These are phyloP conservation scores for Drosophila engyochracea DNA, from an alignment of 2,888 invertebrate species.

Conservation along the genomic window DNA sequence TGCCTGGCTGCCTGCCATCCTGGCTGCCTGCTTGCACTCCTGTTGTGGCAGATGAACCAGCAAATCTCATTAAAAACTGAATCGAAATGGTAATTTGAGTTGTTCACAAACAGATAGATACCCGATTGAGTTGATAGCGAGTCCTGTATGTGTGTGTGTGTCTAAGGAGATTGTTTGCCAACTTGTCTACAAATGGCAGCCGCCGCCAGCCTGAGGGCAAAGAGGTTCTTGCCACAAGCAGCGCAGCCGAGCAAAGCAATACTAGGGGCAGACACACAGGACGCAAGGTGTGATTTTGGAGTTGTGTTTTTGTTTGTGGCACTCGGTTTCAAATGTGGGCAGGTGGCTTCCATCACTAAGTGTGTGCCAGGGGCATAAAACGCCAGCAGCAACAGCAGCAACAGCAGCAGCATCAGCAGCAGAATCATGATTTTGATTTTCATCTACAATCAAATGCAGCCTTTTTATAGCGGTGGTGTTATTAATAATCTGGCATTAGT, in stretches of 20 bases:
- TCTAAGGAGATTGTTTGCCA: constrained; percentile 69
- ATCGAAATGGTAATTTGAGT: constrained; percentile 81
- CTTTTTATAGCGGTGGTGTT: neutral
- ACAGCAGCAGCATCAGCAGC: too few species aligned
- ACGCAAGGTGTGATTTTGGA: constrained; percentile 75
- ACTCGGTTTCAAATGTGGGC: constrained; percentile 62
- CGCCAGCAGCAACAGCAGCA: neutral
- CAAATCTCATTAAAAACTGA: constrained; percentile 80
- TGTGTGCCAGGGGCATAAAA: neutral
- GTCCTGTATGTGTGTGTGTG: constrained; percentile 18
- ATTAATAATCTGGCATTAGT: constrained; percentile 39
- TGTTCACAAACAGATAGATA: constrained; percentile 72
- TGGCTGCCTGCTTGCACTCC: neutral
- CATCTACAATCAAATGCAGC: constrained; percentile 28
- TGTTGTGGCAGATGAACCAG: constrained; percentile 55
- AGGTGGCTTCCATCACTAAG: constrained; percentile 54
- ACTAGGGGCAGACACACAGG: constrained; percentile 39
- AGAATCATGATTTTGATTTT: constrained; percentile 19
- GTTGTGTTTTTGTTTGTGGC: constrained; percentile 39
- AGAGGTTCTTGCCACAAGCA: constrained; percentile 33
- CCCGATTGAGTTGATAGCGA: constrained; percentile 58
- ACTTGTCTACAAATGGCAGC: constrained; percentile 54
- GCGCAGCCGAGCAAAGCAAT: neutral
- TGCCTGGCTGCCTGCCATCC: neutral
- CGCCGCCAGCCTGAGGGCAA: constrained; percentile 37